These are phyloP conservation scores for Sebastes fasciatus DNA, from an alignment of 2,113 vertebrate genomes.

Conservation along the genomic window DNA sequence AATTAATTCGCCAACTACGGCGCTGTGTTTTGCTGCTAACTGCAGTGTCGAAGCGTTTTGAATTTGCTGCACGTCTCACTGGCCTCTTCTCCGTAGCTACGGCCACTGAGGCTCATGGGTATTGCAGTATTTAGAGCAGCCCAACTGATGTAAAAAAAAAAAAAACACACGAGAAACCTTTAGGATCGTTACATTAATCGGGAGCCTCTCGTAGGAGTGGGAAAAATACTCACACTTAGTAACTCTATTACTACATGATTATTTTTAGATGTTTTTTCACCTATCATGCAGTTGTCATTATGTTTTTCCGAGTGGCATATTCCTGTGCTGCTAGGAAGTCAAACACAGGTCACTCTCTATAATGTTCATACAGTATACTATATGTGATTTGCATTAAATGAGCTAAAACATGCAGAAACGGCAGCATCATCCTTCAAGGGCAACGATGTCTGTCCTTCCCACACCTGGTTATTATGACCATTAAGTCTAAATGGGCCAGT, in stretches of 20 bases:
- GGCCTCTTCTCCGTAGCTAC: neutral
- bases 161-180: neutral
- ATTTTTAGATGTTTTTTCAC: neutral
- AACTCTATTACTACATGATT: neutral
- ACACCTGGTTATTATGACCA: constrained; percentile 44
- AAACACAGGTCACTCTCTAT: neutral
- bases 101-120: neutral
- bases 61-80: neutral
- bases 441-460: constrained; percentile 34
- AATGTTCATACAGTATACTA: neutral
- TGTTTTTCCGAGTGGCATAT: neutral
- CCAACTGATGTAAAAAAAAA: neutral
- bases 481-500: constrained; percentile 27
- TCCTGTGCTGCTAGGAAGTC: neutral
- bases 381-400: constrained; percentile 20
- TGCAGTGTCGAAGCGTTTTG: neutral
- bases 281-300: neutral
- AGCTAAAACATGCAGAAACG: constrained; percentile 31
- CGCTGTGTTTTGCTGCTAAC: neutral
- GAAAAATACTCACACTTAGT: neutral
- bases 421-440: constrained; percentile 34
- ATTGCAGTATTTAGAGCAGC: neutral
- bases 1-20: neutral
- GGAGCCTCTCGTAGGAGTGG: neutral
- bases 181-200: neutral